Evolutionary conservation across 1,140 invertebrate genomes (phyloP).

Genomic region (Pachyrhynchus sulphureomaculatus): DNA sequence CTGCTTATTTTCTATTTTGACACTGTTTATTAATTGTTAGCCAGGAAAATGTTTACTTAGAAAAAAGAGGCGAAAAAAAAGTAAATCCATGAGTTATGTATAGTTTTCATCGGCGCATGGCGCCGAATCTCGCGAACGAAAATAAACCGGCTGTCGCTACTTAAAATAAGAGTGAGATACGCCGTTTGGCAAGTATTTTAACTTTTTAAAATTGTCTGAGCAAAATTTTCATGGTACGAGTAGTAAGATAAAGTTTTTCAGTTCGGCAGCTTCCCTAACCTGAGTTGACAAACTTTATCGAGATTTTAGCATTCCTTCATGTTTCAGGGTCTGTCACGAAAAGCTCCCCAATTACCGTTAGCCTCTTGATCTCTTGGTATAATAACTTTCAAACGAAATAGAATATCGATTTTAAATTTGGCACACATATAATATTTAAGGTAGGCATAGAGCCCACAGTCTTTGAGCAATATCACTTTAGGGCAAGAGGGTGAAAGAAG

Average conservation of each 20-base stretch:
- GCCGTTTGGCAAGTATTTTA: conserved; percentile 10
- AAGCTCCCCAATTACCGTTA: no score
- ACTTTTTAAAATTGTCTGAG: background rate
- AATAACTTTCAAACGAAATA: no score
- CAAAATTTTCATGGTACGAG: background rate
- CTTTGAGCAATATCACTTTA: no score
- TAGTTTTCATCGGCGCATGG: conserved; percentile 5
- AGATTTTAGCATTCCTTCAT: no score
- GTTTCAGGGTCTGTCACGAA: no score
- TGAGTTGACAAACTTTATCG: no score
- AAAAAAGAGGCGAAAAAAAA: background rate
- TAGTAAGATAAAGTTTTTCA: background rate
- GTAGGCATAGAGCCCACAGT: no score
- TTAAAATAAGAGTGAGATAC: conserved; percentile 1
- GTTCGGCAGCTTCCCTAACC: no score
- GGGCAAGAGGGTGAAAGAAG: no score
- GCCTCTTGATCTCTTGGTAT: no score
- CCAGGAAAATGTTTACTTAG: background rate
- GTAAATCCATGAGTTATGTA: background rate
- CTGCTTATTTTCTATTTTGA: background rate
- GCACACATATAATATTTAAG: no score
- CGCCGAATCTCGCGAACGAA: conserved; percentile 6
- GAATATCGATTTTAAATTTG: no score
- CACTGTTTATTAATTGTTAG: background rate
- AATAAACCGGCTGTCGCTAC: conserved; percentile 9